A percentile compares a stretch with the other conserved stretches of the same genome.
phyloP scores from a whole-genome alignment of 64 coral and sea anemone species.

The Platygyra sinensis region DNA sequence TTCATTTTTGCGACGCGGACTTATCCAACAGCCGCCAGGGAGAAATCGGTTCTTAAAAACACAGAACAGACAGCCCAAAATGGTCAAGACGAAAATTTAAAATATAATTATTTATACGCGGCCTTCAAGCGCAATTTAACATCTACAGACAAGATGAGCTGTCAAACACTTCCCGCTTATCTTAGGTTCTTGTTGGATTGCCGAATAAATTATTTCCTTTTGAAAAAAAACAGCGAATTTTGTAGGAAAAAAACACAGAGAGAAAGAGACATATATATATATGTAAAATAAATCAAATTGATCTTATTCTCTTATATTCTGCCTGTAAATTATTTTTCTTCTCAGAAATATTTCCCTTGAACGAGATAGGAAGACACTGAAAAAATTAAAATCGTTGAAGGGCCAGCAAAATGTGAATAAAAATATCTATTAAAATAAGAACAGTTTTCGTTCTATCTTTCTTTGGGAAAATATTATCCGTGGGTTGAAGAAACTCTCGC shows the following conservation, averaged over 20 bases:
- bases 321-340: constrained; percentile 55
- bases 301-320: constrained; percentile 51
- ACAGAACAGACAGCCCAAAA: constrained; percentile 1
- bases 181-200: constrained; percentile 32
- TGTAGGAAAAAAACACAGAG: constrained; percentile 41
- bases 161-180: constrained; percentile 37
- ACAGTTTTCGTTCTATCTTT: not conserved
- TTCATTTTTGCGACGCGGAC: constrained; percentile 7
- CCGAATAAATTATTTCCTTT: constrained; percentile 28
- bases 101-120: constrained; percentile 49
- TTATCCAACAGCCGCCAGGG: not conserved
- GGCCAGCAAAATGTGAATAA: constrained; percentile 35
- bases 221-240: constrained; percentile 35
- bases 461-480: not conserved
- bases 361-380: not conserved
- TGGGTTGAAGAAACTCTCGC: not conserved
- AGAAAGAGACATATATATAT: constrained; percentile 39
- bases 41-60: not conserved
- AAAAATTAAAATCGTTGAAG: constrained; percentile 38
- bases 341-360: constrained; percentile 29
- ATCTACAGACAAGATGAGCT: constrained; percentile 20
- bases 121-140: constrained; percentile 47
- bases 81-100: constrained; percentile 22
- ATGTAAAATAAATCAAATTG: constrained; percentile 61
- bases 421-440: constrained; percentile 23